A percentile compares a stretch with the other conserved stretches of the same genome.
These are phyloP conservation scores for Camelus dromedarius DNA, from an alignment of 2,113 vertebrate genomes.

Conservation along the genomic window DNA sequence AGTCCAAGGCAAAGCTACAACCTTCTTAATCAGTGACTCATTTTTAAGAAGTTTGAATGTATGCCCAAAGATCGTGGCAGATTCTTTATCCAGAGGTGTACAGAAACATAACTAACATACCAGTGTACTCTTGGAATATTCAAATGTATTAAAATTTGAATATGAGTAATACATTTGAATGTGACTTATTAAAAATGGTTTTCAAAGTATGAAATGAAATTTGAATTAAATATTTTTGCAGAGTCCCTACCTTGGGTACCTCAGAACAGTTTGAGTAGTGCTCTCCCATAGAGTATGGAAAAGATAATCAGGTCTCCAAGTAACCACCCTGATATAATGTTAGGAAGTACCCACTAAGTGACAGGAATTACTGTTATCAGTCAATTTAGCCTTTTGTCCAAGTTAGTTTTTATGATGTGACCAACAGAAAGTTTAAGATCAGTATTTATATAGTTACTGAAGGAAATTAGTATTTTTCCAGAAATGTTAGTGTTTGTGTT, in stretches of 20 bases:
- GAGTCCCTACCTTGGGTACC: neutral
- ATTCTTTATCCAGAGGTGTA: neutral
- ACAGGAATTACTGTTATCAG: neutral
- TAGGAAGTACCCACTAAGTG: neutral
- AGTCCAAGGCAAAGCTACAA: neutral
- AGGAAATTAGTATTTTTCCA: neutral
- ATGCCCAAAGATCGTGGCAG: neutral
- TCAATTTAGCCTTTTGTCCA: neutral
- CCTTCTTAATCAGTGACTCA: neutral
- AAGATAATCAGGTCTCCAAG: neutral
- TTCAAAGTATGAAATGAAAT: conserved; percentile 46
- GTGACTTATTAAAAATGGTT: conserved; percentile 23
- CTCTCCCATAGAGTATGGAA: neutral
- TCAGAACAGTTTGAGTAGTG: neutral
- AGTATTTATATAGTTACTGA: neutral
- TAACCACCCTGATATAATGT: neutral
- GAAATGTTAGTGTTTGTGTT: conserved; percentile 33
- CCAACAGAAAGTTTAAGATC: conserved; percentile 12
- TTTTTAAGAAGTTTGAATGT: conserved; percentile 42
- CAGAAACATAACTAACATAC: neutral
- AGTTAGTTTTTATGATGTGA: conserved; percentile 32
- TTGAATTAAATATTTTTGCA: neutral
- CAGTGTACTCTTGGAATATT: neutral
- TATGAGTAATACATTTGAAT: neutral
- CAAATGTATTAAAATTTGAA: neutral